A percentile compares a stretch with the other conserved stretches of the same genome.
Conservation (phyloP, 53 echinoderm and acorn worm species). For the Holothuria scabra region DNA sequence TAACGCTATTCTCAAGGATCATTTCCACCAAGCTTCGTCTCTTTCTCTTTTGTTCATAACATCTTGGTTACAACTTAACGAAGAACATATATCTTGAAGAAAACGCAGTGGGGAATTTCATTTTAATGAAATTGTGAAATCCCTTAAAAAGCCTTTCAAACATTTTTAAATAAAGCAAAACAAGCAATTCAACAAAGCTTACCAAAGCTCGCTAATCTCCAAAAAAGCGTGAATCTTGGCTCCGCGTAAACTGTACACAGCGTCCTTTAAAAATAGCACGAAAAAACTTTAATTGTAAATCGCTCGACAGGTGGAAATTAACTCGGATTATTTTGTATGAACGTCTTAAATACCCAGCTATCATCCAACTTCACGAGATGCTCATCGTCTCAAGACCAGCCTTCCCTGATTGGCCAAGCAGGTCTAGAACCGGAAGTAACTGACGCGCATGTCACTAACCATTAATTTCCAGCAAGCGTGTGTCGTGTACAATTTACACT, state of each 20-base stretch:
- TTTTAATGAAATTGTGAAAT: no score
- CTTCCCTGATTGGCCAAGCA: conserved; percentile 1
- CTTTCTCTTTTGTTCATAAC: no score
- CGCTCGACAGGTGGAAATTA: conserved; percentile 31
- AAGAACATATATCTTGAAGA: no score
- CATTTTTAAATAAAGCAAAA: background rate
- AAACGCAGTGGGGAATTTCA: no score
- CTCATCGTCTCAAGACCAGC: background rate
- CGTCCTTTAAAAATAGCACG: background rate
- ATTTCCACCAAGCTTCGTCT: no score
- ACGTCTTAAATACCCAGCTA: conserved; percentile 24
- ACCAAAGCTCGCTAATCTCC: conserved; percentile 15
- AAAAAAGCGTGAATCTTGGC: background rate
- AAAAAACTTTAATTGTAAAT: conserved; percentile 17
- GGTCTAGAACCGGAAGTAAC: background rate
- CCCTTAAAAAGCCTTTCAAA: no score
- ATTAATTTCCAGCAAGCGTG: background rate
- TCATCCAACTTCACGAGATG: background rate
- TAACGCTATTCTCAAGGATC: no score
- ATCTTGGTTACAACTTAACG: no score
- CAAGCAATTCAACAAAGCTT: background rate
- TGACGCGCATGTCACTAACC: conserved; percentile 8
- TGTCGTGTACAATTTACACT: no score
- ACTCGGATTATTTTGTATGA: conserved; percentile 25
- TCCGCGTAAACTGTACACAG: no score